A percentile compares a stretch with the other conserved stretches of the same genome.
Evolutionary conservation across 2,888 invertebrate species (phyloP).

Genomic region (Eustalomyia histrio): DNA sequence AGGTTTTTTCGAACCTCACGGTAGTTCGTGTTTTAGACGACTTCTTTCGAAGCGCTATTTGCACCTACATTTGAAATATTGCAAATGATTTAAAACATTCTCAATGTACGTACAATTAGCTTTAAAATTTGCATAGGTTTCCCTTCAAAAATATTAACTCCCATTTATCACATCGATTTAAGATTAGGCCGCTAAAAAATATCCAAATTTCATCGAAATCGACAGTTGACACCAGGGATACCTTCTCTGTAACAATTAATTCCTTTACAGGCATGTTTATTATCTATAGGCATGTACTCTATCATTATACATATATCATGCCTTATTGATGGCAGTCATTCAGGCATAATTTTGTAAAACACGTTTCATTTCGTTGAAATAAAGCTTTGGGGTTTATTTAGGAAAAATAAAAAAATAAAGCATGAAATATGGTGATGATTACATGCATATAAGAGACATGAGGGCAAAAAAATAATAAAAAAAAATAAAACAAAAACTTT

Average conservation of each 20-base stretch:
- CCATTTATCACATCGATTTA: no score
- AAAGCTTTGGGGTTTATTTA: constrained; percentile 56
- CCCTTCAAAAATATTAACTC: no score
- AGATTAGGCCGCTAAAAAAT: no score
- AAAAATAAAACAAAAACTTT: constrained; percentile 10
- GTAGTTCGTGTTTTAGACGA: no score
- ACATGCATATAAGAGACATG: constrained; percentile 39
- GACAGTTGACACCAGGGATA: not conserved
- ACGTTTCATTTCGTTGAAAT: constrained; percentile 58
- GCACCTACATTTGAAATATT: no score
- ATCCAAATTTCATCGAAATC: no score
- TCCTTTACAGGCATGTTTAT: not conserved
- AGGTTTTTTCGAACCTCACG: no score
- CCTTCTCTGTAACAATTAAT: not conserved
- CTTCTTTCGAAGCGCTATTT: no score
- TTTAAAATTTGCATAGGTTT: no score
- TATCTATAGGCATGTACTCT: constrained; percentile 4
- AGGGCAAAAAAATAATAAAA: constrained; percentile 34
- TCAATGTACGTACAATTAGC: no score
- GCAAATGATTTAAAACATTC: no score
- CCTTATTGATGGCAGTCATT: constrained; percentile 56
- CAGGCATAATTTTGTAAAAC: constrained; percentile 44
- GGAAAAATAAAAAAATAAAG: constrained; percentile 39
- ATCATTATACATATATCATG: constrained; percentile 62
- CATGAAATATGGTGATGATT: constrained; percentile 60